Evolutionary conservation across 2,797 vertebrate genomes (phyloP).

Genomic region (Myiotriccus ornatus): DNA sequence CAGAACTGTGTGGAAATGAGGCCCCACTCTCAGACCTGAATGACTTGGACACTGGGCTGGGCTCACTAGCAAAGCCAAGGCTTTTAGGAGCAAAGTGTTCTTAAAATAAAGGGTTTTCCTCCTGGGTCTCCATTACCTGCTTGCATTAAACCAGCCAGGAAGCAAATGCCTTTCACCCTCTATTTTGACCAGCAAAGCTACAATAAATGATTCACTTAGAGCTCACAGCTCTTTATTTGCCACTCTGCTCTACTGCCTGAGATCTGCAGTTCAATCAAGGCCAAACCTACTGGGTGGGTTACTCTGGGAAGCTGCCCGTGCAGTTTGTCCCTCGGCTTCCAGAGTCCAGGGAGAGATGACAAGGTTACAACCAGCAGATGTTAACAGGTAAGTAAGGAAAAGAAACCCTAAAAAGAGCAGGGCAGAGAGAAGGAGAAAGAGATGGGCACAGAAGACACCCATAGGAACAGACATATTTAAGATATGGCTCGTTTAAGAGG

Average conservation of each 20-base stretch:
- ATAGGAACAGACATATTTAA: background rate
- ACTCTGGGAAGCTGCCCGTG: background rate
- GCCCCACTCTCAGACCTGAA: constrained; percentile 57
- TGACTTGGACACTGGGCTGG: background rate
- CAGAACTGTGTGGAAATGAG: constrained; percentile 69
- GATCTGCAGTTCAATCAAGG: background rate
- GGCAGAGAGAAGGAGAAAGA: background rate
- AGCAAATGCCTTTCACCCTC: background rate
- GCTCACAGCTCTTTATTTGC: background rate
- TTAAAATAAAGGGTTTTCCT: background rate
- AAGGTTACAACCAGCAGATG: background rate
- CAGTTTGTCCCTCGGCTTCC: background rate
- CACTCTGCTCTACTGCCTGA: background rate
- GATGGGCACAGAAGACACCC: background rate
- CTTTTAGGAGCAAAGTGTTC: background rate
- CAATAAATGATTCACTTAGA: background rate
- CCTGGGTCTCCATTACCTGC: background rate
- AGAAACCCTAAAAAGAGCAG: background rate
- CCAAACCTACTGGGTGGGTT: background rate
- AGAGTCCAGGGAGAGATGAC: background rate
- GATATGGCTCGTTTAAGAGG: background rate
- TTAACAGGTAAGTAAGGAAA: background rate
- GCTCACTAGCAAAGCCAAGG: background rate
- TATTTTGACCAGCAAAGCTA: background rate
- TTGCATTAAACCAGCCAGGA: background rate